Evolutionary conservation across 2,888 invertebrate genomes (phyloP).

Genomic region (Torymus aiolomorphi): DNA sequence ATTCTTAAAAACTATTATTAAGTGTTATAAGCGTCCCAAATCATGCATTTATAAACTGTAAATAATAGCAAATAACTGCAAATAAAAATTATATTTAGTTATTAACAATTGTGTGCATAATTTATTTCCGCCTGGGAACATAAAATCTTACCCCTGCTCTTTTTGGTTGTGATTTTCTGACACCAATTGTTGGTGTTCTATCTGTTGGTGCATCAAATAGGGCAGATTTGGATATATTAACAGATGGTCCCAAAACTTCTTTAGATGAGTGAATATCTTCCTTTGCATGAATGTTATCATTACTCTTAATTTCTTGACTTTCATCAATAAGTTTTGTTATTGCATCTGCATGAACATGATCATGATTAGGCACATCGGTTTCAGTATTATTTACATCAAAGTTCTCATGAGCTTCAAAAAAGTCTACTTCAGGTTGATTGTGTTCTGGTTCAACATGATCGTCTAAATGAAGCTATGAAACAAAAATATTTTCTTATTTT

Average conservation of each 20-base stretch:
- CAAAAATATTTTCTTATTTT: slow-evolving; percentile 11
- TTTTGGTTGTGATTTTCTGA: slow-evolving; percentile 83
- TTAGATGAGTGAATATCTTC: slow-evolving; percentile 51
- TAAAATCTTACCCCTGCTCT: slow-evolving; percentile 80
- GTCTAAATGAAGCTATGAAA: slow-evolving; percentile 84
- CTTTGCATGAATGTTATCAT: slow-evolving; percentile 51
- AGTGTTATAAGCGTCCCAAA: no score
- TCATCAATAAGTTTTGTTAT: slow-evolving; percentile 53
- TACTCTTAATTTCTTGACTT: slow-evolving; percentile 48
- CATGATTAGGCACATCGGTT: slow-evolving; percentile 59
- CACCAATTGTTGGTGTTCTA: slow-evolving; percentile 84
- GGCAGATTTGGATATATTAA: slow-evolving; percentile 67
- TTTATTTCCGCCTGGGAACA: no score
- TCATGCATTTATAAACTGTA: no score
- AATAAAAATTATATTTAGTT: no score
- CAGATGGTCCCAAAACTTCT: slow-evolving; percentile 66
- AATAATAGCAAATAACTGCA: no score
- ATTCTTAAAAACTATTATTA: no score
- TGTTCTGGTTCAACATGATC: slow-evolving; percentile 77
- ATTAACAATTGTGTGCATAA: no score
- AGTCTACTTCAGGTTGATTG: slow-evolving; percentile 88
- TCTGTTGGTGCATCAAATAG: slow-evolving; percentile 56
- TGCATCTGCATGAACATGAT: slow-evolving; percentile 56
- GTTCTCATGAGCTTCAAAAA: slow-evolving; percentile 89
- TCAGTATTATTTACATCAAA: slow-evolving; percentile 64